Conservation (phyloP, 2,797 vertebrate genomes). For the Poecilia wingei region DNA sequence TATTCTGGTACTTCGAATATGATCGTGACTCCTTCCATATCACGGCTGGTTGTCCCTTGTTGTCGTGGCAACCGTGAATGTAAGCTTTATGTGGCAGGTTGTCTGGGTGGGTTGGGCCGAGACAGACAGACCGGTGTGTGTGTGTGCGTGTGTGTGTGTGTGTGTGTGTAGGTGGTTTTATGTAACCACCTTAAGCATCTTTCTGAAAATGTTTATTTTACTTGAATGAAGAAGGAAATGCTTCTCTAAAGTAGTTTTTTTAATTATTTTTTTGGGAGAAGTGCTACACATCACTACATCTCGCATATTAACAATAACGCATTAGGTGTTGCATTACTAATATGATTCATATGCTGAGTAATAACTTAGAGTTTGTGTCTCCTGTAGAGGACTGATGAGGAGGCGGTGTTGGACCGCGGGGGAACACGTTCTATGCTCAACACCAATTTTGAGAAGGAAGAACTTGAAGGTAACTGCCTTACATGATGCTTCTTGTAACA, state of each 20-base stretch:
- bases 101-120: constrained; percentile 1
- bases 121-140: background rate
- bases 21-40: constrained; percentile 26
- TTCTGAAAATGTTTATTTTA: constrained; percentile 31
- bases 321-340: background rate
- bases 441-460: constrained; percentile 99
- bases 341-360: constrained; percentile 6
- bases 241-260: background rate
- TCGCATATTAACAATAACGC: background rate
- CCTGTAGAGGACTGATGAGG: constrained; percentile 94
- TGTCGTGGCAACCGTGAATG: constrained; percentile 67
- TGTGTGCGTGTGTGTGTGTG: background rate
- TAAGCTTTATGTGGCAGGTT: constrained; percentile 5
- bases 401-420: constrained; percentile 95
- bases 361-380: constrained; percentile 17
- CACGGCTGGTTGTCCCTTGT: constrained; percentile 52
- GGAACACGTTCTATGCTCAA: constrained; percentile 98
- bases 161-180: constrained; percentile 23
- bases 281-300: background rate
- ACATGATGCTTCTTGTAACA: background rate
- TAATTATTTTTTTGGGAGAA: background rate
- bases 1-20: constrained; percentile 55
- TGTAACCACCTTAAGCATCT: constrained; percentile 40
- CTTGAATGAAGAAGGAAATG: background rate
- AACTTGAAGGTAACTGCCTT: constrained; percentile 90